Evolutionary conservation across 2,113 vertebrate genomes (phyloP).

Genomic region (Vidua macroura): DNA sequence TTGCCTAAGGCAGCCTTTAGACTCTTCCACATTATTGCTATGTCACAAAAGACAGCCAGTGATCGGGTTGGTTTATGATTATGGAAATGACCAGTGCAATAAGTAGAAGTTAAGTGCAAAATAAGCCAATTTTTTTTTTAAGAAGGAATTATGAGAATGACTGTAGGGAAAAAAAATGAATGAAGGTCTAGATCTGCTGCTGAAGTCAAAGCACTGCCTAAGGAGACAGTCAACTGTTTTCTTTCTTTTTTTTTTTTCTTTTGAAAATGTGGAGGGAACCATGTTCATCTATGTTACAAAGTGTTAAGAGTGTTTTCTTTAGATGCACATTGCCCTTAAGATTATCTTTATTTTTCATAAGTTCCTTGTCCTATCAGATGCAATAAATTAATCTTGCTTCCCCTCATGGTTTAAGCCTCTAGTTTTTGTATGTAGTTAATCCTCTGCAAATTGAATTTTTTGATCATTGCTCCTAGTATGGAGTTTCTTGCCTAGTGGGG

Average conservation of each 20-base stretch:
- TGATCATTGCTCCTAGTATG: background rate
- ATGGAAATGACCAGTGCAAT: conserved; percentile 33
- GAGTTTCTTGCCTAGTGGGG: background rate
- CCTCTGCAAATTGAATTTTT: background rate
- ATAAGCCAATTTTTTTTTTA: background rate
- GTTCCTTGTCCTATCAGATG: background rate
- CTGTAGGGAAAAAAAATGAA: background rate
- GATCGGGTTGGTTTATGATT: background rate
- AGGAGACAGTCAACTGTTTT: background rate
- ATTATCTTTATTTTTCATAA: background rate
- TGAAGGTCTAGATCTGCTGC: background rate
- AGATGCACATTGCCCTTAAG: fast-evolving
- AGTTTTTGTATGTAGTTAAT: background rate
- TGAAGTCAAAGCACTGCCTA: background rate
- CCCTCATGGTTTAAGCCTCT: background rate
- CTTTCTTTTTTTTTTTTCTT: background rate
- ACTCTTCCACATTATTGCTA: background rate
- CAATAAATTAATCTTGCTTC: background rate
- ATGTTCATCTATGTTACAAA: background rate
- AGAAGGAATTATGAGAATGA: background rate
- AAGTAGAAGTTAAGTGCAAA: background rate
- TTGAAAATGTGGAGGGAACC: background rate
- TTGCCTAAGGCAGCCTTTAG: background rate
- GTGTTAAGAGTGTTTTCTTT: background rate
- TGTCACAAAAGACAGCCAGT: background rate